A percentile compares a stretch with the other conserved stretches of the same genome.
Evolutionary conservation across 2,888 invertebrate species (phyloP).

Genomic region (Salpingus planirostris): DNA sequence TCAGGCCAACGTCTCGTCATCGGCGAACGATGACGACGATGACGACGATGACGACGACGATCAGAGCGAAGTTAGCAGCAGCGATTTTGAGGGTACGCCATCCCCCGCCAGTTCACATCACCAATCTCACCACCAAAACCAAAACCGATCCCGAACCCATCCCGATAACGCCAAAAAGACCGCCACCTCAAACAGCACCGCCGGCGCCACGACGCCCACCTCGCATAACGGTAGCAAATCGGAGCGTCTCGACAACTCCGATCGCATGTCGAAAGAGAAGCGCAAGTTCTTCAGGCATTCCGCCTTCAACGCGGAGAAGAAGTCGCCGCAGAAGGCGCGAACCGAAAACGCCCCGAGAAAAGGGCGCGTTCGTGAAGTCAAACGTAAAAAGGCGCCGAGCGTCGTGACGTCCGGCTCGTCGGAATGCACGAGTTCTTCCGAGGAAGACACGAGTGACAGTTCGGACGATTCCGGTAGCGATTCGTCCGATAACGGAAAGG

Average conservation of each 20-base stretch:
- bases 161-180: constrained; percentile 23
- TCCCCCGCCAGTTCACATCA: constrained; percentile 25
- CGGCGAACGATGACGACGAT: too few relatives aligned
- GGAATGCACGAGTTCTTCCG: constrained; percentile 10
- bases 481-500: constrained; percentile 18
- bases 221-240: constrained; percentile 19
- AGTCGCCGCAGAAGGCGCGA: constrained; percentile 1
- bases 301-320: constrained; percentile 63
- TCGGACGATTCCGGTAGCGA: constrained; percentile 24
- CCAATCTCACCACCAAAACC: constrained; percentile 15
- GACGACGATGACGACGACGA: too few relatives aligned
- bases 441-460: constrained; percentile 24
- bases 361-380: not conserved
- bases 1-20: constrained; percentile 36
- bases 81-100: constrained; percentile 40
- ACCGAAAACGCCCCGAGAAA: not conserved
- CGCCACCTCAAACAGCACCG: constrained; percentile 8
- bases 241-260: constrained; percentile 52
- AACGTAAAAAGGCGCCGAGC: constrained; percentile 3
- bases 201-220: constrained; percentile 7
- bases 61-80: constrained; percentile 22
- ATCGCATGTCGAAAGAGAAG: constrained; percentile 78
- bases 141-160: constrained; percentile 15
- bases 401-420: constrained; percentile 14
- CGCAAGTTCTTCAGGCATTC: constrained; percentile 78